Conservation (phyloP, 1,140 invertebrate species). For the Tetraneura akinire region DNA sequence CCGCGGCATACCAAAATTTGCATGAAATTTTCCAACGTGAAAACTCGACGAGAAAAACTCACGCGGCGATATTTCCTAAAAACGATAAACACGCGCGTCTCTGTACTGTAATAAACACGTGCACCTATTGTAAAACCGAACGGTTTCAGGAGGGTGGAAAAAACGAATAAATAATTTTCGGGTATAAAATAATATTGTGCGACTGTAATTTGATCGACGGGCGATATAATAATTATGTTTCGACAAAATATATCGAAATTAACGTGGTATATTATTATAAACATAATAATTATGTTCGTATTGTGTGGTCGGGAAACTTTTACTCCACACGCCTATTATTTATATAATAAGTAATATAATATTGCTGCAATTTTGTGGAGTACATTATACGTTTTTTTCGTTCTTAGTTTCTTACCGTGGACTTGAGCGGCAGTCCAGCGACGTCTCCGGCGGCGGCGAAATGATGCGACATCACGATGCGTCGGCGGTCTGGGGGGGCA, state of each 20-base stretch:
- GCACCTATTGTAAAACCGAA: neutral
- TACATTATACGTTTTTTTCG: too few species aligned
- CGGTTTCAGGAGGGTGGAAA: neutral
- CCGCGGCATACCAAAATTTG: neutral
- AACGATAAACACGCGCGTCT: too few species aligned
- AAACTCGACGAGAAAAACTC: neutral
- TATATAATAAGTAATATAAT: neutral
- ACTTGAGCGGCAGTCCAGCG: slow-evolving; percentile 37
- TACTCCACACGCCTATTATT: too few species aligned
- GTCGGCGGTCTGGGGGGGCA: slow-evolving; percentile 26
- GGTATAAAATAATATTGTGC: too few species aligned
- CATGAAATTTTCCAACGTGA: neutral
- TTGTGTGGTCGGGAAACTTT: too few species aligned
- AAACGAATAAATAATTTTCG: too few species aligned
- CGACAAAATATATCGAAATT: too few species aligned
- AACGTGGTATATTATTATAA: too few species aligned
- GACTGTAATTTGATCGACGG: too few species aligned
- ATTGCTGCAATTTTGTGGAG: too few species aligned
- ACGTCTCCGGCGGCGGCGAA: slow-evolving; percentile 49
- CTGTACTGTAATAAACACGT: neutral
- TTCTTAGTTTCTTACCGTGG: slow-evolving; percentile 1
- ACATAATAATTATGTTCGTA: too few species aligned
- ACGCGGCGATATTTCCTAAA: neutral
- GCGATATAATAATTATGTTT: too few species aligned
- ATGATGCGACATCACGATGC: slow-evolving; percentile 48